Evolutionary conservation across 2,113 vertebrate genomes (phyloP), one percentile per base, ranked within the genome.

Genomic region (Pristiophorus japonicus): DNA sequence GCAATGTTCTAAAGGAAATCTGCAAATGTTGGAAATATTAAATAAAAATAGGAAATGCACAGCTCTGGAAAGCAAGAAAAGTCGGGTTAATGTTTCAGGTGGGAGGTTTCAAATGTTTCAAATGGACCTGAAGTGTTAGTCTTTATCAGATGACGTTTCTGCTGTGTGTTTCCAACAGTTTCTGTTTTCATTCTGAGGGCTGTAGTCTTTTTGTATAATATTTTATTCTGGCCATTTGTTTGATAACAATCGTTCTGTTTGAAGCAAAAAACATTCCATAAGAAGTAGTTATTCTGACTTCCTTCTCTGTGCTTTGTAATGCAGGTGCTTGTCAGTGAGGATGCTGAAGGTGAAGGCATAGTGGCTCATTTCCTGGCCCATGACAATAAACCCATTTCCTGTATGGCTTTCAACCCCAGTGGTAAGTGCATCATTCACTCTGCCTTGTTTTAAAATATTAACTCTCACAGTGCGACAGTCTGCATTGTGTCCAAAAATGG

Each of bases 361-460:
- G 98, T 99, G 97, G 99, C 99, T 96, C 99, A 99, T 97, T 99
- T 99, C 97, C 99, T 99, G 96, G 99, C 99, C 10, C 99, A 99
- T 20, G 99, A 99, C 97, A 75, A 94, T 75, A 99, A 99, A 96
- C 99, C 99, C 51, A 99, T 99, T 96, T 99, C 99, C 97, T 99
- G 99, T 97, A 99, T 99, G 99, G 98, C 99, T 96, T 99, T 99
- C 96, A 99, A 99, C 97, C 98, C 98, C 8, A 99, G 99, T 85
- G 99, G 99, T 99, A 97, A 98, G 98, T 96, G 38, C 45, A 67
- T 6, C 42, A 27, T 94, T 51, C 87, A 0, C 42, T 20, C 14
- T 34, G 0, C 65, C 92, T 0, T 63, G 88, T n/a, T 55, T 0
- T 91, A n/a, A 65, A 95, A 81, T 62, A 95, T 47, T 70, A 94